Evolutionary conservation across 2,797 vertebrate genomes (phyloP).

Genomic region (Takifugu ocellatus): DNA sequence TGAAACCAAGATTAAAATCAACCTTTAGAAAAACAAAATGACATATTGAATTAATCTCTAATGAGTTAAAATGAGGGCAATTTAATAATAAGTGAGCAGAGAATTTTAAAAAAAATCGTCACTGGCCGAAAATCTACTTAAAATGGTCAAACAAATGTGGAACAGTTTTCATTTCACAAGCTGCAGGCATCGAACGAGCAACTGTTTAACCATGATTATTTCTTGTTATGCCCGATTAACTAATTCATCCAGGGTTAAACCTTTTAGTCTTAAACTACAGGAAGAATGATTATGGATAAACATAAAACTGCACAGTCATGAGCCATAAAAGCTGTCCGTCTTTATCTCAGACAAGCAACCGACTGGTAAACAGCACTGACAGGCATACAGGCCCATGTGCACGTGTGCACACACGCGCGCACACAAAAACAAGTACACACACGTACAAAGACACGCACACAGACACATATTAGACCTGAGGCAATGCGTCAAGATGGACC

Average conservation of each 20-base stretch:
- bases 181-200: background rate
- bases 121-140: too few relatives aligned
- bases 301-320: conserved; percentile 40
- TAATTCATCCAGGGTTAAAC: background rate
- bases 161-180: too few relatives aligned
- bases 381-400: conserved; percentile 8
- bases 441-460: conserved; percentile 10
- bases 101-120: too few relatives aligned
- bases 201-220: background rate
- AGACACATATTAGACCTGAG: conserved; percentile 47
- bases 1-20: too few relatives aligned
- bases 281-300: background rate
- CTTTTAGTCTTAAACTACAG: background rate
- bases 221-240: background rate
- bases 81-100: too few relatives aligned
- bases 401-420: background rate
- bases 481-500: conserved; percentile 40
- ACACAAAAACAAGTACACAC: conserved; percentile 19
- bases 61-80: too few relatives aligned
- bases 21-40: too few relatives aligned
- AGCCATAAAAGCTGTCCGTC: conserved; percentile 16
- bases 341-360: conserved; percentile 23
- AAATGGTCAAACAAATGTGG: too few relatives aligned
- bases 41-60: too few relatives aligned
- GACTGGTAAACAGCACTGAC: background rate